phyloP scores from a whole-genome alignment of 2,113 vertebrate genomes.

The Pipra filicauda region DNA sequence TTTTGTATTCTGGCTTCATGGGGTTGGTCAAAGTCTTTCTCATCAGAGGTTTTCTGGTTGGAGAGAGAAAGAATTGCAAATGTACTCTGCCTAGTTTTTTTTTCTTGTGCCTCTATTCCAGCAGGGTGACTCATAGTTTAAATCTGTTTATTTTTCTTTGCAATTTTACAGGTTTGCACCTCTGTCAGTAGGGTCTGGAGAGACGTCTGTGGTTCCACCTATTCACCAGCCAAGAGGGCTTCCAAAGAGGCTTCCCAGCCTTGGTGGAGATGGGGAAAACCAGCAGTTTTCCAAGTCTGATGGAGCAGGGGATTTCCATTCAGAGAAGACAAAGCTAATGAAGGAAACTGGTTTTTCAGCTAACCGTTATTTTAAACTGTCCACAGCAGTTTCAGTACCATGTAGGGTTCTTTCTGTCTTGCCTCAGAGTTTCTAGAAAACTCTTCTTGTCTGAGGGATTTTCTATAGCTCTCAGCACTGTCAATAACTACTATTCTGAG shows the following conservation, averaged over 20 bases:
- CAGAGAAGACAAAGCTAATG: constrained; percentile 60
- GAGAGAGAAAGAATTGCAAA: constrained; percentile 74
- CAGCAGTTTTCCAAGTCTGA: constrained; percentile 23
- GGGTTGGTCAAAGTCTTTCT: constrained; percentile 67
- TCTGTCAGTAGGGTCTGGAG: constrained; percentile 47
- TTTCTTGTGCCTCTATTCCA: constrained; percentile 49
- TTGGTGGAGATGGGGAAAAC: background rate
- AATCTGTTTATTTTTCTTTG: constrained; percentile 49
- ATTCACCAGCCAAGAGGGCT: background rate
- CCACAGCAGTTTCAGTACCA: background rate
- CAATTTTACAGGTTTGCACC: constrained; percentile 43
- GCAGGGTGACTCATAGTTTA: constrained; percentile 55
- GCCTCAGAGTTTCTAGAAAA: background rate
- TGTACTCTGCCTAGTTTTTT: constrained; percentile 72
- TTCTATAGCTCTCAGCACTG: background rate
- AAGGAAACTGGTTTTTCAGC: background rate
- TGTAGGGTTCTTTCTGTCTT: background rate
- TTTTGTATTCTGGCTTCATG: constrained; percentile 69
- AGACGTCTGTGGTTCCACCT: constrained; percentile 25
- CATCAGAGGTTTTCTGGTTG: constrained; percentile 72
- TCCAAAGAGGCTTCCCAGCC: background rate
- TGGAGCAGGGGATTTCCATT: constrained; percentile 51
- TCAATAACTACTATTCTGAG: background rate
- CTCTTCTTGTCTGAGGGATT: background rate
- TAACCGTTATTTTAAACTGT: background rate